phyloP scores from a whole-genome alignment of 2,797 vertebrate species.

The Agapornis canus region DNA sequence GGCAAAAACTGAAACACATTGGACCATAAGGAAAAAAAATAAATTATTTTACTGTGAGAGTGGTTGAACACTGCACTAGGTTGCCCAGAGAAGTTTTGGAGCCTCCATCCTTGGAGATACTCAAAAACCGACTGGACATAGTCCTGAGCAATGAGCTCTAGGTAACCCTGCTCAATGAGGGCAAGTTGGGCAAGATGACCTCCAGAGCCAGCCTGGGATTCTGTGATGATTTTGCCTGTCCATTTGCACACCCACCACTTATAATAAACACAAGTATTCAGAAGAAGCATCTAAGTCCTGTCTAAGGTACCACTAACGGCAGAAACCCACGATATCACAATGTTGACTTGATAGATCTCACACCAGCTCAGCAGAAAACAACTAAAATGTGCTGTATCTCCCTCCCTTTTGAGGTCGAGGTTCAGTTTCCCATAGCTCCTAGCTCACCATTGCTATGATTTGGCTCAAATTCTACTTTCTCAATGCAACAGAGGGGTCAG shows the following conservation, averaged over 20 bases:
- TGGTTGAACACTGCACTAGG: neutral
- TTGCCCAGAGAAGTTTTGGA: neutral
- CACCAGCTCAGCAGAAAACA: neutral
- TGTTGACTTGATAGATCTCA: neutral
- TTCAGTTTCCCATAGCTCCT: neutral
- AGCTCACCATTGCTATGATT: neutral
- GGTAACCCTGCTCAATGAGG: neutral
- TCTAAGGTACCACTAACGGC: neutral
- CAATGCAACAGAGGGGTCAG: neutral
- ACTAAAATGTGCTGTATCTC: fast-evolving
- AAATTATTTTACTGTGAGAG: neutral
- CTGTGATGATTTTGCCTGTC: neutral
- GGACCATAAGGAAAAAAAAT: neutral
- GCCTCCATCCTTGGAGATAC: neutral
- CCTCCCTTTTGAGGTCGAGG: neutral
- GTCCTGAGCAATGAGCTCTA: neutral
- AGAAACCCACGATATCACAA: neutral
- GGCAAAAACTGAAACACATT: neutral
- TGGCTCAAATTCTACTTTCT: neutral
- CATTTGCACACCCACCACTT: neutral
- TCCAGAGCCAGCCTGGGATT: neutral
- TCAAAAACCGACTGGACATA: neutral
- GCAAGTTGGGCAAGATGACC: neutral
- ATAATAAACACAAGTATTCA: neutral
- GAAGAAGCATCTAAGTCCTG: neutral